phyloP scores from a whole-genome alignment of 2,797 vertebrate genomes.

The Cossypha caffra region DNA sequence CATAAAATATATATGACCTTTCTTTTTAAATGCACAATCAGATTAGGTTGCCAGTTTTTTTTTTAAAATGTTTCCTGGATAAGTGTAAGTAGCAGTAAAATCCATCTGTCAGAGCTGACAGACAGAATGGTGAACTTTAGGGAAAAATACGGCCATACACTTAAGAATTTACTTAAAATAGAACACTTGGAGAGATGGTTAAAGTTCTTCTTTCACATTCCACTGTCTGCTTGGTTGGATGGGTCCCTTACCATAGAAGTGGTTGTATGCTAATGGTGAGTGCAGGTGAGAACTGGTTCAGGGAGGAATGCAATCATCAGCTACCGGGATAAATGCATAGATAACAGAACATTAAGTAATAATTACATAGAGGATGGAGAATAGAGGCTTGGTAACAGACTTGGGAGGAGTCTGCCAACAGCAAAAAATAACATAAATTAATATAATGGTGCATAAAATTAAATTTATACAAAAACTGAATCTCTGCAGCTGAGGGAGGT shows the following conservation, averaged over 20 bases:
- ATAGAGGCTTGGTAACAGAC: not conserved
- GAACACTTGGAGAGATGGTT: not conserved
- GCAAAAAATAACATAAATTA: not conserved
- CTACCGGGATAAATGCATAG: not conserved
- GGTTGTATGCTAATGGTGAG: not conserved
- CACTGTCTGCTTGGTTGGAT: not conserved
- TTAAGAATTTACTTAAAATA: not conserved
- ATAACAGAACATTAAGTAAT: not conserved
- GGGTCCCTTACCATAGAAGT: not conserved
- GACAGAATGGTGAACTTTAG: not conserved
- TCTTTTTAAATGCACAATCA: not conserved
- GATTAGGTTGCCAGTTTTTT: not conserved
- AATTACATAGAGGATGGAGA: not conserved
- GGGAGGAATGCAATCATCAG: not conserved
- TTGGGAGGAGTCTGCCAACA: not conserved
- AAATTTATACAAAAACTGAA: not conserved
- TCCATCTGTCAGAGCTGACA: not conserved
- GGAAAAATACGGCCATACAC: not conserved
- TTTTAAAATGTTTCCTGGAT: not conserved
- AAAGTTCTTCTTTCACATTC: not conserved
- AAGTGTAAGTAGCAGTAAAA: not conserved
- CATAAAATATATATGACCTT: not conserved
- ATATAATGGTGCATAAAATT: not conserved
- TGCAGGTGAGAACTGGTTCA: not conserved
- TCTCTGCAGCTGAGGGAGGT: not conserved